phyloP scores from a whole-genome alignment of 2,888 invertebrate species.

The Norana najaformis region DNA sequence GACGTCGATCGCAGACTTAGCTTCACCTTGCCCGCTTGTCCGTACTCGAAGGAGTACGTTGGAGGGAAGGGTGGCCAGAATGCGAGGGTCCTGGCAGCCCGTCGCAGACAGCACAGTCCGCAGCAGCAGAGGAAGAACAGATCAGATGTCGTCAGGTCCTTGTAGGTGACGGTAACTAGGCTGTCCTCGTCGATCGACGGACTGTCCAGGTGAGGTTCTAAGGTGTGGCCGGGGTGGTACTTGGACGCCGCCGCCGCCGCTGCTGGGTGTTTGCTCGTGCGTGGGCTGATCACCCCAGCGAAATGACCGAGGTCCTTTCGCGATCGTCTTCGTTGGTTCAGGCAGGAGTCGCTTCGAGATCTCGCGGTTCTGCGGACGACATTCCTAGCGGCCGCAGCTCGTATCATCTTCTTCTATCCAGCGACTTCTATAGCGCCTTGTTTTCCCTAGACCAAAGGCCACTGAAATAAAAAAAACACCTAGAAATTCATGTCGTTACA shows the following conservation, averaged over 20 bases:
- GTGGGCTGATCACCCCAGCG: background rate
- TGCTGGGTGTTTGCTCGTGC: background rate
- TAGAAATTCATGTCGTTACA: too few relatives aligned
- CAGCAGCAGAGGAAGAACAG: slow-evolving; percentile 15
- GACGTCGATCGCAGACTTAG: background rate
- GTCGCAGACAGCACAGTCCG: background rate
- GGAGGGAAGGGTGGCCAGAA: background rate
- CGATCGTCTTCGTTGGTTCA: background rate
- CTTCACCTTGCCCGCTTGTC: background rate
- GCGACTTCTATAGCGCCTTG: too few relatives aligned
- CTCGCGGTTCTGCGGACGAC: background rate
- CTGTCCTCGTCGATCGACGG: background rate
- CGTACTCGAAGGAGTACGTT: background rate
- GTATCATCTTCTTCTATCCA: background rate
- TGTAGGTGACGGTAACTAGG: background rate
- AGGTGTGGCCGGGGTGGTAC: background rate
- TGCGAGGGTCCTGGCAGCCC: background rate
- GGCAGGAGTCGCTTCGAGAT: slow-evolving; percentile 6
- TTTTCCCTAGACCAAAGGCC: too few relatives aligned
- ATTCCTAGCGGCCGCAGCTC: background rate
- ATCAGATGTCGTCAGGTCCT: background rate
- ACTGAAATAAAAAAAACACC: too few relatives aligned
- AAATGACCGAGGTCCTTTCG: background rate
- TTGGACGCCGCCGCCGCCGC: background rate
- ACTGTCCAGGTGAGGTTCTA: background rate